Conservation (phyloP, 1,140 invertebrate genomes). For the Bombus ignitus region DNA sequence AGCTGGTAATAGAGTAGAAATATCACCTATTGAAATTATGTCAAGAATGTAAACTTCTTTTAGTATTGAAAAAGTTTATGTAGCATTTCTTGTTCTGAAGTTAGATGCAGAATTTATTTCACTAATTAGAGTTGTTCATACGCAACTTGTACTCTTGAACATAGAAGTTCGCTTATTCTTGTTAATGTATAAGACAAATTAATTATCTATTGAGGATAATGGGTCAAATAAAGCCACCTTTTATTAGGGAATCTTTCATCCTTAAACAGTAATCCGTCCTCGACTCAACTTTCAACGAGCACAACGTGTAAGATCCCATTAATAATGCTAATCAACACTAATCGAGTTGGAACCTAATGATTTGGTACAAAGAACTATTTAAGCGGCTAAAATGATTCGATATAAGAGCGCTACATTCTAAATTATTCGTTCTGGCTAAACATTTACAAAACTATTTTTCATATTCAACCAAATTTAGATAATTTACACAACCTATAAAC, state of each 20-base stretch:
- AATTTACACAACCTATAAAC: not conserved
- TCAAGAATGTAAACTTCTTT: not conserved
- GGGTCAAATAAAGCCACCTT: too few relatives aligned
- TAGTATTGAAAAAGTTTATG: not conserved
- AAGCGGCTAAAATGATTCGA: too few relatives aligned
- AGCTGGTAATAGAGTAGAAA: not conserved
- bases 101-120: not conserved
- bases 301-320: constrained; percentile 3
- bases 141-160: too few relatives aligned
- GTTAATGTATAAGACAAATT: not conserved
- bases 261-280: constrained; percentile 12
- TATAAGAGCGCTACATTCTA: not conserved
- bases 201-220: not conserved
- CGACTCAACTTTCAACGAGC: constrained; percentile 1
- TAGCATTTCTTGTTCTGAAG: not conserved
- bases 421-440: too few relatives aligned
- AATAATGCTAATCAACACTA: constrained; percentile 16
- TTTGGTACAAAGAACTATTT: not conserved
- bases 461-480: not conserved
- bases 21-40: constrained; percentile 21
- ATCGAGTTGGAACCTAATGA: not conserved
- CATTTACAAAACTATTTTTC: not conserved
- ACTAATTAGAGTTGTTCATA: not conserved
- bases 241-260: not conserved
- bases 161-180: not conserved